Base-by-base conservation (phyloP, 2,797 vertebrate genomes). In the Syncerus caffer region DNA sequence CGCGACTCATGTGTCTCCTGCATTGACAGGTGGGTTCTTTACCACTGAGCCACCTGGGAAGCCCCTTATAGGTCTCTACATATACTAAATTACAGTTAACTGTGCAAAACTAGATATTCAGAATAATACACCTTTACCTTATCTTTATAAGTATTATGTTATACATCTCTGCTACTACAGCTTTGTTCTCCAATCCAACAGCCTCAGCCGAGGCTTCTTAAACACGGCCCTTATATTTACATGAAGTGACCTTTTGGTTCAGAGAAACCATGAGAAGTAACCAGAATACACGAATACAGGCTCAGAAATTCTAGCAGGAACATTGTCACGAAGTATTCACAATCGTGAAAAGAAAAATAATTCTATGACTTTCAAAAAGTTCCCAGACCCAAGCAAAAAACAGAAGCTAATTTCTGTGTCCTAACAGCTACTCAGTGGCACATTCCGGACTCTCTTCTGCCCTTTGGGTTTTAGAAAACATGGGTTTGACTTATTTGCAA, bases 391-490 rank as follows among this genome's bases (percentile, higher is more conserved):
- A 90, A 55, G 34, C 55, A 82, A 84, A 95, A 58, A 1, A 25
- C 50, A 80, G 71, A 92, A 78, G 85, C 31, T 38, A 34, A 60
- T 78, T 58, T 82, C 21, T 45, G 6, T n/a, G 67, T 64, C 42
- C 0, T 21, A 11, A 53, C 9, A 88, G 34, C 34, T 50, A 11
- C 62, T 15, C 27, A 29, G 50, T 2, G 53, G 12, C 7, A 3
- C 7, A 58, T 19, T 29, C 71, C n/a, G 3, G 5, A 38, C 13
- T 16, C 9, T 6, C 8, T 27, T 31, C 76, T 58, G 80, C 47
- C 25, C 47, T 58, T 80, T 31, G 84, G 11, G 3, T 88, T 91
- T 74, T 55, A 42, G 84, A n/a, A 90, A 88, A 57, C 34, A 78
- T 27, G 21, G 6, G 3, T 15, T 87, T 2, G 6, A 60, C 17